A percentile compares a stretch with the other conserved stretches of the same genome.
Conservation (phyloP, 2,113 vertebrate species). For the Gulo gulo region DNA sequence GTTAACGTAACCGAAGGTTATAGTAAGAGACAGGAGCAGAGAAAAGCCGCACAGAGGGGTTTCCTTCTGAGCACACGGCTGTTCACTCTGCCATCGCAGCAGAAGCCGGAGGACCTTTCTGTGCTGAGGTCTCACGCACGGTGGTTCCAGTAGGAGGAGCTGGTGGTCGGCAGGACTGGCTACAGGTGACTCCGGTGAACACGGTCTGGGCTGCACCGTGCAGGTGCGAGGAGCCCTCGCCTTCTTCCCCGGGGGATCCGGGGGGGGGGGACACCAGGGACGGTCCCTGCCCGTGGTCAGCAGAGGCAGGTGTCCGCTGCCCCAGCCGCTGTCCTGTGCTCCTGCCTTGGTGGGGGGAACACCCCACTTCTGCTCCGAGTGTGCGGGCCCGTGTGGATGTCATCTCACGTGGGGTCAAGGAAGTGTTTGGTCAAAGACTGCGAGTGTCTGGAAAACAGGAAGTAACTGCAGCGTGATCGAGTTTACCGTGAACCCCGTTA, state of each 20-base stretch:
- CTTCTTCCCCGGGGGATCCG: neutral
- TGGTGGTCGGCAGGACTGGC: neutral
- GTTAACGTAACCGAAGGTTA: fast-evolving
- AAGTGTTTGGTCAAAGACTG: neutral
- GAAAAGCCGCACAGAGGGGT: fast-evolving
- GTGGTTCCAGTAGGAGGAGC: fast-evolving
- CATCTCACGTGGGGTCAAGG: neutral
- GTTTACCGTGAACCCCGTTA: fast-evolving
- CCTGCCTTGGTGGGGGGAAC: no score
- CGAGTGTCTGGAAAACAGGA: neutral
- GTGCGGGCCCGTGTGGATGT: fast-evolving
- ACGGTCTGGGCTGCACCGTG: neutral
- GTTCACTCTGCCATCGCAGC: fast-evolving
- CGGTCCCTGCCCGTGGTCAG: fast-evolving
- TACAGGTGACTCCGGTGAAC: neutral
- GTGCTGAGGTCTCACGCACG: fast-evolving
- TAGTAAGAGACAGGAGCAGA: neutral
- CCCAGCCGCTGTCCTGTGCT: fast-evolving
- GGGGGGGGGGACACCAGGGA: fast-evolving
- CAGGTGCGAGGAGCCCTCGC: fast-evolving
- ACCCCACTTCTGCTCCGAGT: neutral
- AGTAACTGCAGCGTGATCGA: neutral
- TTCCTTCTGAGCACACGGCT: neutral
- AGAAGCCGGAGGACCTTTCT: fast-evolving
- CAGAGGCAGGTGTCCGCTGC: no score